Conservation (phyloP, 1,140 invertebrate species). For the Bactericera cockerelli region DNA sequence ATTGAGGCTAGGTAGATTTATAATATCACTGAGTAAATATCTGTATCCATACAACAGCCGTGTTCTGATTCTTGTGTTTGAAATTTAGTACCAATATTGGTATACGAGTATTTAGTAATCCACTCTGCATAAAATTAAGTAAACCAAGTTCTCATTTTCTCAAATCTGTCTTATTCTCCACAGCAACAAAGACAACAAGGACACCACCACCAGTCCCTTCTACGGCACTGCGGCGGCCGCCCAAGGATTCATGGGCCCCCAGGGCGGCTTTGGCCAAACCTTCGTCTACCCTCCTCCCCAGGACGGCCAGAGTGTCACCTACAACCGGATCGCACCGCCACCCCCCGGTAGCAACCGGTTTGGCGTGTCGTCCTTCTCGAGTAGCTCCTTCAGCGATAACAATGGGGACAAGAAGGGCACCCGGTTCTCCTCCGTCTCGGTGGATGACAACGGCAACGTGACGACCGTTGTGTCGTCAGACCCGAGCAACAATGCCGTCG, state of each 20-base stretch:
- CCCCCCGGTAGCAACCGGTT: not conserved
- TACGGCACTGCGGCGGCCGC: not conserved
- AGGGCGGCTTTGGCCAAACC: not conserved
- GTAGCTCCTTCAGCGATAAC: not conserved
- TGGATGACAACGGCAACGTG: constrained; percentile 1
- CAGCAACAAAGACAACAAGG: too few relatives aligned
- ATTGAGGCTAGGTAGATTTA: too few relatives aligned
- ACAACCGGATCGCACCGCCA: not conserved
- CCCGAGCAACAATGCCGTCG: not conserved
- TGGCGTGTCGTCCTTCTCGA: not conserved
- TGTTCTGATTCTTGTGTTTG: too few relatives aligned
- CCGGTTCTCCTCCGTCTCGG: not conserved
- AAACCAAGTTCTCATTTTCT: too few relatives aligned
- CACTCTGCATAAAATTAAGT: too few relatives aligned
- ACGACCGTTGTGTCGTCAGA: not conserved
- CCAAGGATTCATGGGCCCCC: not conserved
- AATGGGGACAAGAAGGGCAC: constrained; percentile 4
- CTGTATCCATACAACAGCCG: too few relatives aligned
- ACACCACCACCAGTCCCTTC: too few relatives aligned
- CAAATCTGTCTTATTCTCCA: too few relatives aligned
- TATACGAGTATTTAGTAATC: too few relatives aligned
- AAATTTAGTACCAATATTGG: too few relatives aligned
- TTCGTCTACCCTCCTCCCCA: not conserved
- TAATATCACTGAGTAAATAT: too few relatives aligned
- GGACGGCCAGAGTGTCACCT: not conserved